Base-by-base conservation (phyloP, 2,797 vertebrate species). In the Chelonia mydas region DNA sequence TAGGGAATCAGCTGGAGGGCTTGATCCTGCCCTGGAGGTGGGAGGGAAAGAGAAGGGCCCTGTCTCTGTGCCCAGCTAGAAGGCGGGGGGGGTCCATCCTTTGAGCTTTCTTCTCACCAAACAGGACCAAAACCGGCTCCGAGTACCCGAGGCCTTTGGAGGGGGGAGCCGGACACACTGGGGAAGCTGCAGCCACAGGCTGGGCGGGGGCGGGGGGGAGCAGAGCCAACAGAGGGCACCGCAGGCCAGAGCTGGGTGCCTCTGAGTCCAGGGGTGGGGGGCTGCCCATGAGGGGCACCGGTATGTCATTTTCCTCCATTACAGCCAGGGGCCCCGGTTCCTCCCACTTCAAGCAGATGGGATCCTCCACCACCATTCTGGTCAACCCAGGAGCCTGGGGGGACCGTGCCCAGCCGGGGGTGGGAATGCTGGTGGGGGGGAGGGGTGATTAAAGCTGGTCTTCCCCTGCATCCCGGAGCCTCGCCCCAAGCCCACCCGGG, bases 31-130 rank as follows among this genome's bases (percentile, higher is more conserved):
- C 87, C 98, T 54, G 98, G 98, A 6, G 98, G 98, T 85, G 98
- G 97, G 94, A 98, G 98, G 1, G 98, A 98, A 7, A 17, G 3
- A 37, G 61, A 37, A 0, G 98, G 98, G 85, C 98, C 98, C 28
- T 28, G 50, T 45, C 49, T 65, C 81, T 89, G 77, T 86, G 83
- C 33, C 55, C 9, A 28, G 81, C 76, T 89, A 61, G 83, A 89
- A 89, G 81, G 84, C 83, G 87, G 59, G 83, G 49, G 65, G 31
- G 33, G 83, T 12, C 50, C 76, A 84, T 80, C 89, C 94, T 89
- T 37, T 49, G 86, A 97, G 65, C 19, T 68, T 37, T 68, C n/a
- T 21, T 68, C 19, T 68, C 65, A 21, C n/a, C 19, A 37, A 23
- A 37, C n/a, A 23, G 65, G 65, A 68, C n/a, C 65, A 68, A 59